These are phyloP conservation scores for Choloepus hoffmanni DNA, from an alignment of 2,113 vertebrate genomes.

Conservation along the genomic window DNA sequence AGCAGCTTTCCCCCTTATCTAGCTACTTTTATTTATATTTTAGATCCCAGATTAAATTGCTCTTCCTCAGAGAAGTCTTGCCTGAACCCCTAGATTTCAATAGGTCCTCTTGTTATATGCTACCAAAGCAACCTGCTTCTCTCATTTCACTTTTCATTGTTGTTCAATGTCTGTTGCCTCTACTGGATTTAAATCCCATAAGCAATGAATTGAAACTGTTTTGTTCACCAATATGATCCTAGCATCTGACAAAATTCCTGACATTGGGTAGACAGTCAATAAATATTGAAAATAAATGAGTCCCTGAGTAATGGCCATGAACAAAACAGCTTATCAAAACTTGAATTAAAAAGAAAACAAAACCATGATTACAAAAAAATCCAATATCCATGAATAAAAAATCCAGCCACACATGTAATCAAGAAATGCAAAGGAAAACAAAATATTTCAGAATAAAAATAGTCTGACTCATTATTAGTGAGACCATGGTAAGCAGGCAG, in stretches of 20 bases:
- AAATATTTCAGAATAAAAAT: background rate
- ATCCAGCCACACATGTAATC: background rate
- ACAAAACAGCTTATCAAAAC: background rate
- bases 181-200: background rate
- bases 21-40: background rate
- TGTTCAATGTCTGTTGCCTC: background rate
- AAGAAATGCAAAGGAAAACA: slow-evolving; percentile 24
- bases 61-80: slow-evolving; percentile 28
- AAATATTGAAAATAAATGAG: slow-evolving; percentile 40
- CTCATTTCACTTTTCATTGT: background rate
- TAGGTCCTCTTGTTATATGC: background rate
- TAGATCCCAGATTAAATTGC: background rate
- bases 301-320: background rate
- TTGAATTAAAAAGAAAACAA: slow-evolving; percentile 30
- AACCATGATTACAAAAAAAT: background rate
- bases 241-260: slow-evolving; percentile 41
- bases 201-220: slow-evolving; percentile 45
- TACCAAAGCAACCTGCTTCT: background rate
- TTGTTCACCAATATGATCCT: slow-evolving; percentile 43
- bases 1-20: background rate
- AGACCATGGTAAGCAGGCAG: background rate
- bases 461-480: background rate
- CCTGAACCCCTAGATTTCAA: background rate
- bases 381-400: background rate
- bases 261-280: background rate